A percentile compares a stretch with the other conserved stretches of the same genome.
phyloP scores from a whole-genome alignment of 1,140 invertebrate genomes.

The Pemphigus obesinymphae region DNA sequence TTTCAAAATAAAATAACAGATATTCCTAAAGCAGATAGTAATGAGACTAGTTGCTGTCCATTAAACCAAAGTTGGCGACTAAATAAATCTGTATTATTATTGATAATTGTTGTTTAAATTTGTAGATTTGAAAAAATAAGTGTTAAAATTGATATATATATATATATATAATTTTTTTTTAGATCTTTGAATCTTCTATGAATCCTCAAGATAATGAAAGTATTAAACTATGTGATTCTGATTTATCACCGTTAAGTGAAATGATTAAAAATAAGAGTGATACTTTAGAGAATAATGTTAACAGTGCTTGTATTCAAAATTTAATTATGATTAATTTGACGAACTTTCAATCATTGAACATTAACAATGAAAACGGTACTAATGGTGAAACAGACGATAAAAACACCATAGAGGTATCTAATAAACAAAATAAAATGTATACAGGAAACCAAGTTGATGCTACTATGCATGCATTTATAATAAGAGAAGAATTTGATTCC shows the following conservation, averaged over 20 bases:
- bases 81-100: too few species aligned
- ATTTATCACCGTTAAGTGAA: not conserved
- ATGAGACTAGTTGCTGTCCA: too few species aligned
- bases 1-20: conserved; percentile 69
- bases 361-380: not conserved
- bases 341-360: not conserved
- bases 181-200: too few species aligned
- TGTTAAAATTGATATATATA: too few species aligned
- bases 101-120: too few species aligned
- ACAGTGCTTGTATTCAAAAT: not conserved
- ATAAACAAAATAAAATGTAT: not conserved
- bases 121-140: too few species aligned
- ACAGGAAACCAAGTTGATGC: not conserved
- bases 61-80: too few species aligned
- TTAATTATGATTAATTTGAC: not conserved
- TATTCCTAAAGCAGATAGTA: too few species aligned
- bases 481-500: not conserved
- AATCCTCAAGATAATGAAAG: not conserved
- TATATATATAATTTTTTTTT: too few species aligned
- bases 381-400: too few species aligned
- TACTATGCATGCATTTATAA: not conserved
- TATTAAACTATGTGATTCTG: not conserved
- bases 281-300: not conserved
- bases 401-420: not conserved
- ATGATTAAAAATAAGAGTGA: not conserved